Percentiles rank a stretch among this genome's conserved stretches.
phyloP scores from a whole-genome alignment of 2,113 vertebrate genomes.

The Corythaixoides concolor region DNA sequence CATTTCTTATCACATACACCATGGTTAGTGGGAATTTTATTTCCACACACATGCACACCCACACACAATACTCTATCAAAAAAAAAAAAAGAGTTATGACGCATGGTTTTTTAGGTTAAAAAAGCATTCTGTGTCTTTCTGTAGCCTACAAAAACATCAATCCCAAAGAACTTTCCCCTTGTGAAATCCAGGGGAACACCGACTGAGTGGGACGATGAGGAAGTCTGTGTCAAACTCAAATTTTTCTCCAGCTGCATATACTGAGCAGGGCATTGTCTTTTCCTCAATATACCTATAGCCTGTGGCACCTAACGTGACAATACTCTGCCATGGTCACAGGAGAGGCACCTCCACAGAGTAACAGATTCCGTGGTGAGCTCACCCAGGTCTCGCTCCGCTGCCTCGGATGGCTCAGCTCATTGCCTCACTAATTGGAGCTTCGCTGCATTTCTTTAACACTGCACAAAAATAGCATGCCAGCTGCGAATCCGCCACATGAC shows the following conservation, averaged over 20 bases:
- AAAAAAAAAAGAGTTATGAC: not conserved
- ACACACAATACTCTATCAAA: not conserved
- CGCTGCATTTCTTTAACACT: not conserved
- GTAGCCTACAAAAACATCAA: not conserved
- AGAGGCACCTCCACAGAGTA: not conserved
- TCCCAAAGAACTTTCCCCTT: not conserved
- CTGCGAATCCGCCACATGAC: fast-evolving
- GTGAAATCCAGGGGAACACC: not conserved
- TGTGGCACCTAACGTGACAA: not conserved
- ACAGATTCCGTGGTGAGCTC: not conserved
- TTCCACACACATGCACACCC: conserved; percentile 2
- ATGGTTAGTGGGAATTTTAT: not conserved
- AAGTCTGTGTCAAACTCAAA: not conserved
- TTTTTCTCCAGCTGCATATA: not conserved
- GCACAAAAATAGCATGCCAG: not conserved
- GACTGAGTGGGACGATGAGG: not conserved
- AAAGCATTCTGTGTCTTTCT: not conserved
- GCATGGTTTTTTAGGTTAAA: not conserved
- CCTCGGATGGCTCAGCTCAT: not conserved
- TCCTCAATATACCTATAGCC: not conserved
- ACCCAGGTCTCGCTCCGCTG: not conserved
- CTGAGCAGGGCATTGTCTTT: not conserved
- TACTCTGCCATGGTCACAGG: not conserved
- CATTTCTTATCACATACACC: conserved; percentile 4
- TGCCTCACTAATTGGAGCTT: not conserved